Conservation (phyloP, 2,113 vertebrate genomes). For the Pungitius pungitius region DNA sequence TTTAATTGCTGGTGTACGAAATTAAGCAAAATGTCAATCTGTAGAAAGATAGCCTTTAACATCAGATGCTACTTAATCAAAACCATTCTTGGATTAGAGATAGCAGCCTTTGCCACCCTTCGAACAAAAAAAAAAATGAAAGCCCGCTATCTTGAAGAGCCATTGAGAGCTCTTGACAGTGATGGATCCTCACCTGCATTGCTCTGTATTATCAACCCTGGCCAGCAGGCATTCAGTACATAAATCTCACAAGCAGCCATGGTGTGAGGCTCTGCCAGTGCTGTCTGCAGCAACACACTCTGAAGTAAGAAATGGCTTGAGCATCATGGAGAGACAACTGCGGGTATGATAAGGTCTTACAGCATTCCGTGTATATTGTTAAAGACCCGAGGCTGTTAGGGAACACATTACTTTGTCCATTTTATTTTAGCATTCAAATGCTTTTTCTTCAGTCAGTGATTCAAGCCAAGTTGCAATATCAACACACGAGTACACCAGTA, state of each 20-base stretch:
- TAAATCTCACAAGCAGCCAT: conserved; percentile 76
- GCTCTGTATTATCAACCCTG: conserved; percentile 76
- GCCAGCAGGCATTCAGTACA: conserved; percentile 70
- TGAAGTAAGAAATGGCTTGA: conserved; percentile 26
- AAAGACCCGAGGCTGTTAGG: background rate
- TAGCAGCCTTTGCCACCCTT: conserved; percentile 55
- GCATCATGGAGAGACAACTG: conserved; percentile 12
- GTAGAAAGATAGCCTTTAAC: conserved; percentile 44
- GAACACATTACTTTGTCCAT: background rate
- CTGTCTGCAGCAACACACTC: conserved; percentile 48
- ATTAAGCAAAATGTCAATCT: conserved; percentile 27
- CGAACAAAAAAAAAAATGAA: conserved; percentile 23
- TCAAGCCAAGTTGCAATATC: background rate
- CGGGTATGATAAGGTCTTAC: background rate
- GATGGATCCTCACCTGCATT: conserved; percentile 78
- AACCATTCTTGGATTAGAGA: conserved; percentile 67
- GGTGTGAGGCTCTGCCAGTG: conserved; percentile 51
- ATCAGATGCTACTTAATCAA: conserved; percentile 77
- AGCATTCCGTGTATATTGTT: background rate
- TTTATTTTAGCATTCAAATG: background rate
- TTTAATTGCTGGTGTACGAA: conserved; percentile 10
- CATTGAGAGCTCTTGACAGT: conserved; percentile 73
- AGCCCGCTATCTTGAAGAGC: conserved; percentile 62
- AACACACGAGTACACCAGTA: background rate
- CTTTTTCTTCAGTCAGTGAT: background rate